phyloP scores from a whole-genome alignment of 1,140 invertebrate genomes.

The Bombyx mori region ASM3026992v2 NC_085118.1:13978501-13979000 shows the following conservation, averaged over 20 bases:
- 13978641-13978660: too few species aligned
- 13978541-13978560: too few species aligned
- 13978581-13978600: too few species aligned
- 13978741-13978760: constrained; percentile 95
- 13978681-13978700: constrained; percentile 1
- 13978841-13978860: constrained; percentile 98
- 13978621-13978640: too few species aligned
- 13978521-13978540: too few species aligned
- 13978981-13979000: constrained; percentile 32
- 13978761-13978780: constrained; percentile 97
- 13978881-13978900: constrained; percentile 95
- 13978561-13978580: too few species aligned
- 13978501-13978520: too few species aligned
- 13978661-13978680: too few species aligned
- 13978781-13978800: constrained; percentile 97
- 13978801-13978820: constrained; percentile 96
- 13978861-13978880: constrained; percentile 96
- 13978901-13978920: constrained; percentile 99
- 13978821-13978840: constrained; percentile 97
- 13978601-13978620: too few species aligned
- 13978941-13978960: constrained; percentile 91
- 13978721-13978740: constrained; percentile 99
- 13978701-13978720: constrained; percentile 32
- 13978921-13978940: constrained; percentile 94
- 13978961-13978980: constrained; percentile 86